Evolutionary conservation across 1,140 invertebrate genomes (phyloP).

Genomic region (Drosophila asahinai): DNA sequence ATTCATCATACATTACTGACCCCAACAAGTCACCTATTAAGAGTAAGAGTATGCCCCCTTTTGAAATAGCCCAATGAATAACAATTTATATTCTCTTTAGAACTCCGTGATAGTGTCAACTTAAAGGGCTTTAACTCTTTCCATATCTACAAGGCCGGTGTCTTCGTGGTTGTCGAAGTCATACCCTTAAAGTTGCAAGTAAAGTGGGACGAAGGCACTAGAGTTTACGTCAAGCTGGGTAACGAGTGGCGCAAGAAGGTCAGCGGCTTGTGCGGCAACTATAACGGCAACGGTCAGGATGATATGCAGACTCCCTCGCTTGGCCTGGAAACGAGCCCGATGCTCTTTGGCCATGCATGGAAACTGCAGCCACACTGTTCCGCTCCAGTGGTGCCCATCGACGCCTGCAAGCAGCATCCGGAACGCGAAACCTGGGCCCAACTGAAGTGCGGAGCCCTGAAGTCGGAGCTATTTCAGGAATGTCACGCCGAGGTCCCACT

Average conservation of each 20-base stretch:
- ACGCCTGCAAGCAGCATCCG: conserved; percentile 91
- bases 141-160: conserved; percentile 86
- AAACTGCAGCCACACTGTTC: conserved; percentile 92
- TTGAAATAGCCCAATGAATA: neutral
- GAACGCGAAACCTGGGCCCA: conserved; percentile 92
- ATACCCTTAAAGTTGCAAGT: conserved; percentile 91
- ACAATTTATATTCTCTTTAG: conserved; percentile 22
- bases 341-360: conserved; percentile 95
- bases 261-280: conserved; percentile 96
- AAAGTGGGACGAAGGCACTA: conserved; percentile 94
- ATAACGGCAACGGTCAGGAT: conserved; percentile 92
- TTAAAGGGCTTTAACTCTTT: conserved; percentile 70
- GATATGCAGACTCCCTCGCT: conserved; percentile 94
- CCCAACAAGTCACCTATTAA: conserved; percentile 76
- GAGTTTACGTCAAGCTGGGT: conserved; percentile 92
- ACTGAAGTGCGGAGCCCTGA: conserved; percentile 90
- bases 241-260: conserved; percentile 92
- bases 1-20: conserved; percentile 82
- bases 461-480: conserved; percentile 89
- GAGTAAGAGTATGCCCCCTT: conserved; percentile 55
- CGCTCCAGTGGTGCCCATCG: conserved; percentile 84
- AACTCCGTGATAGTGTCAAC: conserved; percentile 68
- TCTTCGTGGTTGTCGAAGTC: conserved; percentile 93
- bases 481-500: conserved; percentile 93
- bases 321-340: conserved; percentile 90